phyloP scores from a whole-genome alignment of 2,113 vertebrate species.

The Erpornis zantholeuca region DNA sequence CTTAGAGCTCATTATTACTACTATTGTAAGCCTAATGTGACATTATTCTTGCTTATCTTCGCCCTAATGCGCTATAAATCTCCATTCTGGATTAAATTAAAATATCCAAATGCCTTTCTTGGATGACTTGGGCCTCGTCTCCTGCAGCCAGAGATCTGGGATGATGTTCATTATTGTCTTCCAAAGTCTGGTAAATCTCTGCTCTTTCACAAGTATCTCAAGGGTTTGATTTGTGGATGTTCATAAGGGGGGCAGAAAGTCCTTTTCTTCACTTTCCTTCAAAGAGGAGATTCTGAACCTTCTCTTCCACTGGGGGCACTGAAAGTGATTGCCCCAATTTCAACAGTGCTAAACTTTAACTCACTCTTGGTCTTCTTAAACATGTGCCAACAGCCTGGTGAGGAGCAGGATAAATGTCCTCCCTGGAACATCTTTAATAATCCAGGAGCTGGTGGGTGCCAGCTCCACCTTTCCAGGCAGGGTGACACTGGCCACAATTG shows the following conservation, averaged over 20 bases:
- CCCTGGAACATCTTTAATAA: not conserved
- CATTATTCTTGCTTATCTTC: conserved; percentile 63
- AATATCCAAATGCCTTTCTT: conserved; percentile 69
- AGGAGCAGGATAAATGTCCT: not conserved
- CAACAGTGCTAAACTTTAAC: not conserved
- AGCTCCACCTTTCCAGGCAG: not conserved
- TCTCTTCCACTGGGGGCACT: not conserved
- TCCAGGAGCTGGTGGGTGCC: not conserved
- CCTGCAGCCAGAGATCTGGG: conserved; percentile 38
- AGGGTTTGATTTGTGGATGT: conserved; percentile 31
- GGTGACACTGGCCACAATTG: not conserved
- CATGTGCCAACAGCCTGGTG: not conserved
- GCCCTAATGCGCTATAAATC: conserved; percentile 64
- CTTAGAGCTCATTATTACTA: not conserved
- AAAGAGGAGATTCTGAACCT: not conserved
- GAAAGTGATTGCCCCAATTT: not conserved
- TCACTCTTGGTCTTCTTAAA: not conserved
- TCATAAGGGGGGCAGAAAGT: not conserved
- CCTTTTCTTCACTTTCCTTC: not conserved
- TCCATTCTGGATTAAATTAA: conserved; percentile 56
- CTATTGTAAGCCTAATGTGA: conserved; percentile 47
- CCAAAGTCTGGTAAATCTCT: conserved; percentile 48
- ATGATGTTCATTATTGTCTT: conserved; percentile 47
- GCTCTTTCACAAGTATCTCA: conserved; percentile 33
- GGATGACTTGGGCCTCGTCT: conserved; percentile 33